Base-by-base conservation (phyloP, 2,888 invertebrate species). In the Mylabris sibirica region DNA sequence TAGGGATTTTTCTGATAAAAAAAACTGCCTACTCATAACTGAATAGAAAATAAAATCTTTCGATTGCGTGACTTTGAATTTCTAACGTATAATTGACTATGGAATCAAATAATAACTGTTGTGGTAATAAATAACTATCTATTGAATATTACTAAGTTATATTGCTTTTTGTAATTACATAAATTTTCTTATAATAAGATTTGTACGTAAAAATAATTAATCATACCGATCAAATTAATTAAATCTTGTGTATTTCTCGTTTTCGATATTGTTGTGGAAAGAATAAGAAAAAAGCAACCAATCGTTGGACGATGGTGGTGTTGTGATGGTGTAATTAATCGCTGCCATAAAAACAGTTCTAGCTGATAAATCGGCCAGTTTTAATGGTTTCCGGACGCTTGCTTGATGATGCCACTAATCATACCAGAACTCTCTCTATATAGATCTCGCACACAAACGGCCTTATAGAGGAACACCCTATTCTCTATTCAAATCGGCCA, bases 361-460 rank as follows among this genome's bases (percentile, higher is more conserved):
- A 76, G 74, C 76, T 78, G 76, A 79, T 79, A 77, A 78, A 79
- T 79, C 76, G 75, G 75, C 70, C 74, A 74, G 72, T 77, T 79
- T 79, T 77, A 78, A 78, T 75, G 76, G 74, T 74, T 75, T 74
- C 74, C 76, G 76, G 72, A 69, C 73, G 74, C 69, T 70, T 72
- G 70, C 67, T 74, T 75, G 77, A 76, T 76, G 79, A 78, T 75
- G 72, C 75, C 72, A 77, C 76, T 76, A 76, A 77, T 77, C 77
- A 77, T 76, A 73, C 72, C 71, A 70, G 63, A 49, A 49, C 11
- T 24, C 17, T 8, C 17, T 44, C 41, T 69, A 67, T 65, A 67
- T 60, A 59, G 70, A 67, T 70, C 67, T 67, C 63, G 67, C 59
- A 59, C 63, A 70, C 59, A 59, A 59, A 26, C 67, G 5, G 3